Percentiles rank a stretch among this genome's conserved stretches.
Evolutionary conservation across 2,113 vertebrate species (phyloP).

Genomic region (Paedocypris sp.): DNA sequence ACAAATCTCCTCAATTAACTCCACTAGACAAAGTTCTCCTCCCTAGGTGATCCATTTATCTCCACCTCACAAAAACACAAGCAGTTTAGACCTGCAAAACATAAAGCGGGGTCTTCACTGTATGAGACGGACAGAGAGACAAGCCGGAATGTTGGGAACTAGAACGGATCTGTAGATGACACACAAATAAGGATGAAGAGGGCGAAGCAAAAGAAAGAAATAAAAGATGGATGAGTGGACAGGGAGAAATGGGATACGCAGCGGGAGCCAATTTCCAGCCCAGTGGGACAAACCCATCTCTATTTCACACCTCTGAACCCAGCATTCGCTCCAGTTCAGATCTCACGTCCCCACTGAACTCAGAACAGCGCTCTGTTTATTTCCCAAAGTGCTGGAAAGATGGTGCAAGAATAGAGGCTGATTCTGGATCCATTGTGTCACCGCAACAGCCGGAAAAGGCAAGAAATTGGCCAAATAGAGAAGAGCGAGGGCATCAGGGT

Average conservation of each 20-base stretch:
- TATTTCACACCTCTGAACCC: slow-evolving; percentile 38
- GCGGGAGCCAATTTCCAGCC: slow-evolving; percentile 35
- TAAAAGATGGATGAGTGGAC: slow-evolving; percentile 31
- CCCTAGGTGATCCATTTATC: background rate
- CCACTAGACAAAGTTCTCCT: background rate
- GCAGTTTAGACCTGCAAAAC: background rate
- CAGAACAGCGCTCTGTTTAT: slow-evolving; percentile 6
- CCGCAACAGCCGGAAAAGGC: background rate
- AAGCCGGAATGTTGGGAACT: slow-evolving; percentile 26
- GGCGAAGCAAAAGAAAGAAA: slow-evolving; percentile 37
- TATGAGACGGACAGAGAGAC: background rate
- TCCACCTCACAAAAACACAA: background rate
- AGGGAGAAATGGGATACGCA: background rate
- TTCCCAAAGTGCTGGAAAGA: background rate
- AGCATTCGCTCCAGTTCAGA: slow-evolving; percentile 26
- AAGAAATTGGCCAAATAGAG: slow-evolving; percentile 27
- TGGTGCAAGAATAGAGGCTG: background rate
- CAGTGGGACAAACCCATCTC: slow-evolving; percentile 24
- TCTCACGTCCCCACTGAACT: background rate
- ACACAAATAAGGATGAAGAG: slow-evolving; percentile 23
- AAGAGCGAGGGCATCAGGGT: slow-evolving; percentile 20
- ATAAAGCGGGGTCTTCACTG: background rate
- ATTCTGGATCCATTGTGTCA: background rate
- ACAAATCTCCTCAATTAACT: slow-evolving; percentile 17
- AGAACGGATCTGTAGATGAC: background rate